A percentile compares a stretch with the other conserved stretches of the same genome.
Evolutionary conservation across 2,797 vertebrate genomes (phyloP).

Genomic region (Columba guinea): DNA sequence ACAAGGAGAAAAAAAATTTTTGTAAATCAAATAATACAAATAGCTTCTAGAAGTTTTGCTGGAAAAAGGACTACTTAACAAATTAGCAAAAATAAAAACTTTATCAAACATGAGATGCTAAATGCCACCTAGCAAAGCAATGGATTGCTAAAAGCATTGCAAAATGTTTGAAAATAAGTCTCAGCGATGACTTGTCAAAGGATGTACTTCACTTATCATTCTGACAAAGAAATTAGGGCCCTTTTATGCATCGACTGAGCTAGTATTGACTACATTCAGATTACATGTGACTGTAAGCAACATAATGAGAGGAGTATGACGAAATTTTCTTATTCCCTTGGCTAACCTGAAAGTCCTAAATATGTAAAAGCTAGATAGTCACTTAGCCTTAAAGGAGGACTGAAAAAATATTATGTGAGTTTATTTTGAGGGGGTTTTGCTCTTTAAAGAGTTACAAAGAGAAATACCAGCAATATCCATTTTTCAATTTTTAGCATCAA

Average conservation of each 20-base stretch:
- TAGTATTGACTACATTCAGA: background rate
- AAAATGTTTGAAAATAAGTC: background rate
- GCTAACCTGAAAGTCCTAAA: background rate
- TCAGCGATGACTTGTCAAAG: background rate
- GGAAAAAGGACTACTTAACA: background rate
- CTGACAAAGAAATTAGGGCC: background rate
- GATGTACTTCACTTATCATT: background rate
- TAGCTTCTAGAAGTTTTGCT: background rate
- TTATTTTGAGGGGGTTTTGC: background rate
- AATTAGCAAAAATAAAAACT: background rate
- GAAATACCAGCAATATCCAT: background rate
- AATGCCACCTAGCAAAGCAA: background rate
- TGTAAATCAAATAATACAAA: background rate
- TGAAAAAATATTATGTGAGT: fast-evolving
- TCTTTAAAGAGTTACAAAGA: background rate
- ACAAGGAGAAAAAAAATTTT: background rate
- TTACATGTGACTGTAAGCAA: background rate
- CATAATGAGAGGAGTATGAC: background rate
- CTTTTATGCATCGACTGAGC: background rate
- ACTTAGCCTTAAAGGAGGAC: background rate
- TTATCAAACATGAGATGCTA: background rate
- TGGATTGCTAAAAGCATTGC: background rate
- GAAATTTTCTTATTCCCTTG: background rate
- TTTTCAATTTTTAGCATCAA: background rate
- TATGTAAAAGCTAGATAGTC: background rate